phyloP scores from a whole-genome alignment of 2,888 invertebrate genomes.

The Chrysomela aeneicollis region DNA sequence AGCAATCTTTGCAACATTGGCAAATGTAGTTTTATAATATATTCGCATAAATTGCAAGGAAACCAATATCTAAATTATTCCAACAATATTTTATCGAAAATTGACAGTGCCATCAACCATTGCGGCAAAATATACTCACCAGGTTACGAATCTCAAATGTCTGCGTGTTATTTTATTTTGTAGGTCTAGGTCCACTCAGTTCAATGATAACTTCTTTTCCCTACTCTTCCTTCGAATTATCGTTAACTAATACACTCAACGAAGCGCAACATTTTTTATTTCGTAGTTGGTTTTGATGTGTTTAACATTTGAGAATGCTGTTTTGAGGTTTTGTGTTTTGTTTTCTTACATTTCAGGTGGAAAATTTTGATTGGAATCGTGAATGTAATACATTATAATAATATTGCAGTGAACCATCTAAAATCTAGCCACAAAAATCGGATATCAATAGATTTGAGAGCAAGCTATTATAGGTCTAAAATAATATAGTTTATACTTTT shows the following conservation, averaged over 20 bases:
- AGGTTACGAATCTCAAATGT: constrained; percentile 26
- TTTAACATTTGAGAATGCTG: constrained; percentile 25
- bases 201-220: constrained; percentile 56
- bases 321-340: constrained; percentile 11
- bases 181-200: constrained; percentile 50
- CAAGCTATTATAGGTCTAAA: too few relatives aligned
- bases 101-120: constrained; percentile 3
- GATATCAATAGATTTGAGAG: too few relatives aligned
- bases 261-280: constrained; percentile 40
- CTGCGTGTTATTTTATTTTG: constrained; percentile 40
- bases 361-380: not conserved
- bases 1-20: too few relatives aligned
- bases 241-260: constrained; percentile 33
- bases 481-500: too few relatives aligned
- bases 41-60: too few relatives aligned
- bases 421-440: too few relatives aligned
- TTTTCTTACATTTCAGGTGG: constrained; percentile 4
- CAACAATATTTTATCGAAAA: constrained; percentile 8
- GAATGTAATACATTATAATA: not conserved
- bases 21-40: too few relatives aligned
- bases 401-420: too few relatives aligned
- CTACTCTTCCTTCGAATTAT: constrained; percentile 41
- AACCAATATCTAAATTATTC: not conserved
- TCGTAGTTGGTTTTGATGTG: constrained; percentile 31
- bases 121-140: constrained; percentile 7